Percentiles rank a stretch among this genome's conserved stretches.
These are phyloP conservation scores for Anodontia alba DNA, from an alignment of 2,888 invertebrate genomes.

Conservation along the genomic window DNA sequence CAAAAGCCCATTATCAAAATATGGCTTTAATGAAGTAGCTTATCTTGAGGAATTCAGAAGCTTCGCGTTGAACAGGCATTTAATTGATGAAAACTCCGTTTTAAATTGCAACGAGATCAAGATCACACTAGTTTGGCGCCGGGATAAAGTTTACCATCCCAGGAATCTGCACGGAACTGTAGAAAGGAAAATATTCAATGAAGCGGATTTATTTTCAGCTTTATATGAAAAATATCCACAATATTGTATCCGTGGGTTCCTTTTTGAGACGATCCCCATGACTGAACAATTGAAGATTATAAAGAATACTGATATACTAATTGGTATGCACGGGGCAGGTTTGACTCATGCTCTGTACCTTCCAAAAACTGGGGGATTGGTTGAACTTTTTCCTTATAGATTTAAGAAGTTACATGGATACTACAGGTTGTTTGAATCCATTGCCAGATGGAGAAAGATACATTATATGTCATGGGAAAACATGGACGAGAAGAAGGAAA, in stretches of 20 bases:
- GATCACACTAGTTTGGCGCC: constrained; percentile 44
- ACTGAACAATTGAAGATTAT: constrained; percentile 46
- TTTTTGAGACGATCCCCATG: constrained; percentile 49
- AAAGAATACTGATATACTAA: constrained; percentile 43
- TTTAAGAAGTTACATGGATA: constrained; percentile 30
- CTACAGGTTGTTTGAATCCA: constrained; percentile 42
- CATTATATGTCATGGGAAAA: constrained; percentile 49
- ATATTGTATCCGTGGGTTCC: constrained; percentile 35
- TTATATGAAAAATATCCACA: constrained; percentile 34
- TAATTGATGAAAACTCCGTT: constrained; percentile 4
- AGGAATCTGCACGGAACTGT: constrained; percentile 48
- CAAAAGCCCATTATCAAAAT: constrained; percentile 40
- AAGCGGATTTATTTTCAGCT: constrained; percentile 36
- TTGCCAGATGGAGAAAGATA: constrained; percentile 37
- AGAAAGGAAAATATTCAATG: constrained; percentile 51
- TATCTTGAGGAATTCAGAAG: constrained; percentile 48
- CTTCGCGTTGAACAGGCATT: constrained; percentile 40
- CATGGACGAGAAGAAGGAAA: constrained; percentile 18
- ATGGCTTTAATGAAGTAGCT: constrained; percentile 5
- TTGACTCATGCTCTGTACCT: constrained; percentile 44
- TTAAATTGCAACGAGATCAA: constrained; percentile 37
- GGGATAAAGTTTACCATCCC: constrained; percentile 54
- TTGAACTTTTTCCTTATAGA: constrained; percentile 45
- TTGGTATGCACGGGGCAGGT: constrained; percentile 58
- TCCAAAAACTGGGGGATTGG: constrained; percentile 36